phyloP scores from a whole-genome alignment of 2,888 invertebrate genomes.

The Nephrocerus scutellatus region DNA sequence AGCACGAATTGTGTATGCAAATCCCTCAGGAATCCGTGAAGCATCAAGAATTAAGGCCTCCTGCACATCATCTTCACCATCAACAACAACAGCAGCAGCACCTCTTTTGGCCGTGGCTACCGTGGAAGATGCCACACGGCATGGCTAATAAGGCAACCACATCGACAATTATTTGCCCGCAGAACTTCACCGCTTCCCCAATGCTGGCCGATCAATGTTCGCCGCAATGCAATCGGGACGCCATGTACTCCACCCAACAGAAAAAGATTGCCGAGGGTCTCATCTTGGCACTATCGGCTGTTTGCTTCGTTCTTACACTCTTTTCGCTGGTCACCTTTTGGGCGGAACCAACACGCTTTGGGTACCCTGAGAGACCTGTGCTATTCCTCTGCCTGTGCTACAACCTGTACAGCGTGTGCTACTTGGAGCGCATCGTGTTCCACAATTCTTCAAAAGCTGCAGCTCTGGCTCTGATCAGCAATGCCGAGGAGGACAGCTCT shows the following conservation, averaged over 20 bases:
- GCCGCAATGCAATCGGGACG: conserved; percentile 60
- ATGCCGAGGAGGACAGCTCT: conserved; percentile 14
- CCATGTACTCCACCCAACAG: conserved; percentile 59
- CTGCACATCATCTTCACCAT: no score
- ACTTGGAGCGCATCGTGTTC: conserved; percentile 60
- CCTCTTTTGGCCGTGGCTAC: conserved; percentile 42
- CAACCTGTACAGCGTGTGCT: conserved; percentile 69
- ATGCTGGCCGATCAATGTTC: conserved; percentile 52
- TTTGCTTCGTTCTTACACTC: conserved; percentile 72
- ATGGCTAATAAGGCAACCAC: conserved; percentile 23
- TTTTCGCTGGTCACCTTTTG: conserved; percentile 82
- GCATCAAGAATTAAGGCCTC: conserved; percentile 18
- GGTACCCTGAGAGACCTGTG: conserved; percentile 88
- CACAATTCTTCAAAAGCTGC: conserved; percentile 41
- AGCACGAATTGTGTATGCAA: conserved; percentile 70
- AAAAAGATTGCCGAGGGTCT: conserved; percentile 66
- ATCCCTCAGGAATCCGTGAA: conserved; percentile 44
- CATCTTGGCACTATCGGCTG: conserved; percentile 69
- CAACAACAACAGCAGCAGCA: conserved; percentile 22
- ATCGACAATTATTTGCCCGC: conserved; percentile 50
- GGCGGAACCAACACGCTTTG: conserved; percentile 81
- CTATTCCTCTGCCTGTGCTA: conserved; percentile 86
- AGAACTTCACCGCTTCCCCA: conserved; percentile 52
- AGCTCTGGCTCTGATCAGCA: conserved; percentile 28
- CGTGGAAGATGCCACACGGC: conserved; percentile 36